Conservation (phyloP, 1,140 invertebrate genomes). For the Trypoxylus dichotomus region DNA sequence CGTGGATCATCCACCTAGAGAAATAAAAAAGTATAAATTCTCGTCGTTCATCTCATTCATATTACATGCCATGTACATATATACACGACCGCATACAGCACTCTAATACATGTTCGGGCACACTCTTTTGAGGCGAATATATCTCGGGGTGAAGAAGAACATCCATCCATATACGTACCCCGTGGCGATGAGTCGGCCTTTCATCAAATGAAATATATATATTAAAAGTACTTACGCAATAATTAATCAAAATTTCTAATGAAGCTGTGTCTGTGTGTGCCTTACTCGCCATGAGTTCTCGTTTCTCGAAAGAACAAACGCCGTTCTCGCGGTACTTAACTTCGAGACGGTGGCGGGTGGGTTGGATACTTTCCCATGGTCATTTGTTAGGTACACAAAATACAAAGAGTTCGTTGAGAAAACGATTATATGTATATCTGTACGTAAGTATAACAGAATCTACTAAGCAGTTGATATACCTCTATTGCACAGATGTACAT, state of each 20-base stretch:
- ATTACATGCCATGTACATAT: too few relatives aligned
- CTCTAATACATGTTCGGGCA: too few relatives aligned
- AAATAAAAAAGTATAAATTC: too few relatives aligned
- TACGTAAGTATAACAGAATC: too few relatives aligned
- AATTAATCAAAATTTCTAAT: constrained; percentile 25
- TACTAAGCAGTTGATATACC: too few relatives aligned
- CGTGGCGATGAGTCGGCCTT: constrained; percentile 19
- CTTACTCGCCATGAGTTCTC: neutral
- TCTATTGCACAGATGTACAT: too few relatives aligned
- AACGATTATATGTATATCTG: too few relatives aligned
- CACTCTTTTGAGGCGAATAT: neutral
- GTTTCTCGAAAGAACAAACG: neutral
- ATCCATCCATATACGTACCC: constrained; percentile 11
- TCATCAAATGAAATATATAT: constrained; percentile 25
- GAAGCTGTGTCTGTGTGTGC: neutral
- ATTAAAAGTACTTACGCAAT: constrained; percentile 15
- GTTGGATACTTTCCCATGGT: constrained; percentile 7
- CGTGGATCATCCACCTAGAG: too few relatives aligned
- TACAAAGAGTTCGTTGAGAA: too few relatives aligned
- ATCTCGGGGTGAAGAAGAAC: constrained; percentile 13
- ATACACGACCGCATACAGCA: too few relatives aligned
- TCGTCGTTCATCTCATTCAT: too few relatives aligned
- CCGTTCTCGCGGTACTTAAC: constrained; percentile 12
- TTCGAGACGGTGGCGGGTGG: neutral
- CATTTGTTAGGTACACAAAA: neutral